Evolutionary conservation across 2,888 invertebrate species (phyloP).

Genomic region (Isoperla grammatica): DNA sequence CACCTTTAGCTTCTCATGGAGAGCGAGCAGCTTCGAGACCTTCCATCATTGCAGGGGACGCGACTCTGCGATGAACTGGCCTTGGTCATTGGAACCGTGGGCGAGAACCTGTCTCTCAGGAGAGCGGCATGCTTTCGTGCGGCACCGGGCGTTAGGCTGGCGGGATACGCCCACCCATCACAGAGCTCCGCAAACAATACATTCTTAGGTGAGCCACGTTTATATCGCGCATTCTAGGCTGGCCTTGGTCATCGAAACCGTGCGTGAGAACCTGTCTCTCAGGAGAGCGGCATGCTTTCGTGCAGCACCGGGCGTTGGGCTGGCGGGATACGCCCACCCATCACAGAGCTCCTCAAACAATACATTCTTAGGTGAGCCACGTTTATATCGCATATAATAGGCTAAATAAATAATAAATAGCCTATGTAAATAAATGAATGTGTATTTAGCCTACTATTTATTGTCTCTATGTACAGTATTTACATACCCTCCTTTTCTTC

Average conservation of each 20-base stretch:
- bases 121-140: slow-evolving; percentile 73
- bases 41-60: slow-evolving; percentile 60
- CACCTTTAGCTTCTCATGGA: slow-evolving; percentile 54
- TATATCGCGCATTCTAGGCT: too few species aligned
- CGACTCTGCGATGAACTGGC: slow-evolving; percentile 75
- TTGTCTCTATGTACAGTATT: too few species aligned
- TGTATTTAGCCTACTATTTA: too few species aligned
- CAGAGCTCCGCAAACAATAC: neutral
- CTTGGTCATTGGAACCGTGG: slow-evolving; percentile 77
- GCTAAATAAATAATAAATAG: too few species aligned
- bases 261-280: slow-evolving; percentile 86
- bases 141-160: slow-evolving; percentile 48
- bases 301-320: slow-evolving; percentile 46
- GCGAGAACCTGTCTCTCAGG: slow-evolving; percentile 81
- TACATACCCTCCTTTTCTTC: too few species aligned
- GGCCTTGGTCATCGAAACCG: slow-evolving; percentile 76
- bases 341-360: neutral
- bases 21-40: slow-evolving; percentile 58
- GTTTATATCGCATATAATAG: neutral
- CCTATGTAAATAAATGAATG: too few species aligned
- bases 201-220: too few species aligned
- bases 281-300: slow-evolving; percentile 73
- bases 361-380: neutral
- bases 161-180: slow-evolving; percentile 73
- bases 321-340: slow-evolving; percentile 78